Evolutionary conservation across 2,113 vertebrate species (phyloP).

Genomic region (Orthonyx spaldingii): DNA sequence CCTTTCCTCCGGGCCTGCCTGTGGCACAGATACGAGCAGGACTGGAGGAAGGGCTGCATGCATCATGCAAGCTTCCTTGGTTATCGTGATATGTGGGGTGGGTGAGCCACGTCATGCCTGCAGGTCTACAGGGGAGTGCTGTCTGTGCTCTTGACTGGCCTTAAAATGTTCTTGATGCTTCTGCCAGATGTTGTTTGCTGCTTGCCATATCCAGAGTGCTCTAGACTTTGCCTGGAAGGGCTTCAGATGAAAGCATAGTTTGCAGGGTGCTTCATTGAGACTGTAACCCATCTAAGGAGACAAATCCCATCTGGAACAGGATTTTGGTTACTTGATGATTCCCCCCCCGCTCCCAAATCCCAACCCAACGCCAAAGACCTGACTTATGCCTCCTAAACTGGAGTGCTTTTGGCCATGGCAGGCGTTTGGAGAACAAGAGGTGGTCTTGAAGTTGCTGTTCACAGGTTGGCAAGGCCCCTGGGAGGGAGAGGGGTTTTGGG

Average conservation of each 20-base stretch:
- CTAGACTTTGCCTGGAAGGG: background rate
- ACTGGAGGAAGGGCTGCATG: constrained; percentile 34
- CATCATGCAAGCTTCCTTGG: constrained; percentile 37
- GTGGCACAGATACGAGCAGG: background rate
- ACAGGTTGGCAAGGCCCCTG: background rate
- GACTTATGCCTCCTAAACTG: background rate
- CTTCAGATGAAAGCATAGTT: background rate
- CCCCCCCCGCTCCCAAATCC: background rate
- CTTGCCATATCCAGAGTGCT: constrained; percentile 17
- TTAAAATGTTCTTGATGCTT: background rate
- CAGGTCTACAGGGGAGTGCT: background rate
- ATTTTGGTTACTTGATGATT: background rate
- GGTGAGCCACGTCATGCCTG: background rate
- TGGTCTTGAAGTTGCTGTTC: background rate
- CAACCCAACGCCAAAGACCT: background rate
- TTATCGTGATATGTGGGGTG: background rate
- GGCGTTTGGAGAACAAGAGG: background rate
- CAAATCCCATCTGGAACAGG: background rate
- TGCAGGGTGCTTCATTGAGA: background rate
- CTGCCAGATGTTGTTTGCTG: constrained; percentile 1
- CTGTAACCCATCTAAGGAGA: background rate
- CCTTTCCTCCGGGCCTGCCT: constrained; percentile 4
- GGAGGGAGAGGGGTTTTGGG: fast-evolving
- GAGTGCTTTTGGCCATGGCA: background rate
- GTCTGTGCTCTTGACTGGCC: background rate